phyloP scores from a whole-genome alignment of 2,113 vertebrate species.

The Cyanoliseus patagonus region DNA sequence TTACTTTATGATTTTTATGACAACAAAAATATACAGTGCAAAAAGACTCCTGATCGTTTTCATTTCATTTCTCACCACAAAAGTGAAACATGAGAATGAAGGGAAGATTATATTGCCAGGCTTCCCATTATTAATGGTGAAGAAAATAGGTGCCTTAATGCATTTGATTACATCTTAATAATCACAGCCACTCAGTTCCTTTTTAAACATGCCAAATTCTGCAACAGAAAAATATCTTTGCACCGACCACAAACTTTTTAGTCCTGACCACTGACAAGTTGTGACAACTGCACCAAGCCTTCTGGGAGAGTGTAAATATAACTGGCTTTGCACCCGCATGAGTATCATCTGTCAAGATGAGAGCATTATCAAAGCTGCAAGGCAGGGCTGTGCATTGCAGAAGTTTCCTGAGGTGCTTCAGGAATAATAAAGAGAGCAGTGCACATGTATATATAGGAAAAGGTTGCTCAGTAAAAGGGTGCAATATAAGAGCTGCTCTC shows the following conservation, averaged over 20 bases:
- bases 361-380: not conserved
- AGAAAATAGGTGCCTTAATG: slow-evolving; percentile 33
- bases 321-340: not conserved
- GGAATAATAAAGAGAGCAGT: not conserved
- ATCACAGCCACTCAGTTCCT: not conserved
- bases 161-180: slow-evolving; percentile 29
- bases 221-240: not conserved
- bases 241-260: fast-evolving
- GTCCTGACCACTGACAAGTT: slow-evolving; percentile 34
- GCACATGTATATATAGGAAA: not conserved
- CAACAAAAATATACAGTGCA: not conserved
- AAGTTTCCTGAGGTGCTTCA: not conserved
- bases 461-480: not conserved
- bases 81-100: not conserved
- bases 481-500: not conserved
- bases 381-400: not conserved
- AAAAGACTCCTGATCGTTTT: slow-evolving; percentile 11
- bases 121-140: not conserved
- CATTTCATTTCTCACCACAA: slow-evolving; percentile 9
- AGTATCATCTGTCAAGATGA: not conserved
- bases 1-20: not conserved
- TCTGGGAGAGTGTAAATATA: slow-evolving; percentile 49
- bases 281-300: slow-evolving; percentile 58
- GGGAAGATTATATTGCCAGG: not conserved
- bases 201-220: not conserved